These are phyloP conservation scores for Sus cebifrons DNA, from an alignment of 2,797 vertebrate species.

Conservation along the genomic window DNA sequence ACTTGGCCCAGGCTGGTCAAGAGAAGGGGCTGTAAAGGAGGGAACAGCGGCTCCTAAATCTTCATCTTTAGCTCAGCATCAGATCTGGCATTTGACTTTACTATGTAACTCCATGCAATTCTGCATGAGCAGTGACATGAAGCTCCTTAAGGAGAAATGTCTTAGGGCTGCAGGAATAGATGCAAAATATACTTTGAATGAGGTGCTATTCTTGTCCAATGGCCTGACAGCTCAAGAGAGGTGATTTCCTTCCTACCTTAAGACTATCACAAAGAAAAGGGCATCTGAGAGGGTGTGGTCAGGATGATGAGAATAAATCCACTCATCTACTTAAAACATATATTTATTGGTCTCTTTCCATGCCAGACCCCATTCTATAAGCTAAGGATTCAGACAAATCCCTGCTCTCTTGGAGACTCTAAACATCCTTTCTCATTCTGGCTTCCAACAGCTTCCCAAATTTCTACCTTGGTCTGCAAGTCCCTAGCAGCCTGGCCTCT, in stretches of 20 bases:
- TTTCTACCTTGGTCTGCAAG: not conserved
- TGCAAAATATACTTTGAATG: not conserved
- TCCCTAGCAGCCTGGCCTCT: not conserved
- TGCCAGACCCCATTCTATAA: not conserved
- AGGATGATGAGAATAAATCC: not conserved
- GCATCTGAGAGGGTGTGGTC: not conserved
- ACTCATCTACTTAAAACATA: constrained; percentile 13
- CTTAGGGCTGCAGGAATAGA: not conserved
- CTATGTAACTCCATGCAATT: not conserved
- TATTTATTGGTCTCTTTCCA: not conserved
- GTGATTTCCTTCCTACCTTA: not conserved
- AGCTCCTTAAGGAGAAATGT: constrained; percentile 8
- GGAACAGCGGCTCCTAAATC: not conserved
- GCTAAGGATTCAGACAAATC: not conserved
- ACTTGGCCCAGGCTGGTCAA: not conserved
- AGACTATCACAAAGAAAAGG: not conserved
- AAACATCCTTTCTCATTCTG: not conserved
- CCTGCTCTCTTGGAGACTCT: not conserved
- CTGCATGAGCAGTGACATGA: not conserved
- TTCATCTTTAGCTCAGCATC: not conserved
- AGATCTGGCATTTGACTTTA: not conserved
- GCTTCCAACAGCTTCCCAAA: not conserved
- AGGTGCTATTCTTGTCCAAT: not conserved
- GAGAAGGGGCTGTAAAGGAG: not conserved
- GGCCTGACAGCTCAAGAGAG: not conserved